A percentile compares a stretch with the other conserved stretches of the same genome.
phyloP scores from a whole-genome alignment of 2,113 vertebrate genomes.

The Xenopus tropicalis region DNA sequence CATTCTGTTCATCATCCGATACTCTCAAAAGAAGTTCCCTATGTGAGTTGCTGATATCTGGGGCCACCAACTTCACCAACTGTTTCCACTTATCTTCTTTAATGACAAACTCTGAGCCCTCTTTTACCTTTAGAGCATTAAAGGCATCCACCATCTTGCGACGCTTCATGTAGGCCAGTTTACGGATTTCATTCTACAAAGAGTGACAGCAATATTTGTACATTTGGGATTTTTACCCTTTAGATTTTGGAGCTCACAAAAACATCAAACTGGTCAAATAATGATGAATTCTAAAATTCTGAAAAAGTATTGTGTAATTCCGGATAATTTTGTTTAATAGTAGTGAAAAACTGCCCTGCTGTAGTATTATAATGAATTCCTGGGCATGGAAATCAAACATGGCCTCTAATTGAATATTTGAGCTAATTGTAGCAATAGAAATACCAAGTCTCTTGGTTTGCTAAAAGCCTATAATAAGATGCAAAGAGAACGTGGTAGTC shows the following conservation, averaged over 20 bases:
- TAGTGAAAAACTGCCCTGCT: no score
- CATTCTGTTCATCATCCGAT: conserved; percentile 70
- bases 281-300: not conserved
- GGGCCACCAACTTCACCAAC: conserved; percentile 73
- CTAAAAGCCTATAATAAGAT: no score
- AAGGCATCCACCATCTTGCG: conserved; percentile 88
- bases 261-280: not conserved
- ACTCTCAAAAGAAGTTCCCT: conserved; percentile 81
- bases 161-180: conserved; percentile 81
- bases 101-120: conserved; percentile 65
- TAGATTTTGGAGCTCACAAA: not conserved
- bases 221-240: not conserved
- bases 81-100: conserved; percentile 73
- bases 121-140: conserved; percentile 74
- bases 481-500: no score
- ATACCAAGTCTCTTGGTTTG: no score
- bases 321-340: no score
- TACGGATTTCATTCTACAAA: conserved; percentile 84
- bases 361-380: no score
- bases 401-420: no score
- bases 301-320: no score
- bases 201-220: not conserved
- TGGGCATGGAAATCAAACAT: no score
- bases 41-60: conserved; percentile 74
- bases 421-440: no score